Conservation (phyloP, 2,113 vertebrate species). For the Tachuris rubrigastra region DNA sequence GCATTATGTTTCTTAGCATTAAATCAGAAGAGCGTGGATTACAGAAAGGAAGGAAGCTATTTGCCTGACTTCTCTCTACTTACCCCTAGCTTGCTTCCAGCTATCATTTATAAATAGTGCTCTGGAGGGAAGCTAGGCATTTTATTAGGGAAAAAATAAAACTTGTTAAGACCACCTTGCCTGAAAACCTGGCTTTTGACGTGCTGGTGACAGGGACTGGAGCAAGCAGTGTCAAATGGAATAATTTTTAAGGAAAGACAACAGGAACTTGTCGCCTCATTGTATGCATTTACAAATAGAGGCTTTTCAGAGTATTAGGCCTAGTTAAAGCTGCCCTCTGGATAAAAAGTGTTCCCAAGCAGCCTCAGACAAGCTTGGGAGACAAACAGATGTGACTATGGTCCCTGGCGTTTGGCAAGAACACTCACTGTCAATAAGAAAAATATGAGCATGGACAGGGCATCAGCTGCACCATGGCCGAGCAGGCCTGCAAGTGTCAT, state of each 20-base stretch:
- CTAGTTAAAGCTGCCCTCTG: constrained; percentile 80
- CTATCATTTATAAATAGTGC: constrained; percentile 67
- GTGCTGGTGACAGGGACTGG: constrained; percentile 72
- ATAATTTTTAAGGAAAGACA: constrained; percentile 76
- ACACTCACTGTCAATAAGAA: constrained; percentile 85
- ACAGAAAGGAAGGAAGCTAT: constrained; percentile 60
- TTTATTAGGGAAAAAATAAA: constrained; percentile 58
- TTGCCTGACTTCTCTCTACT: constrained; percentile 58
- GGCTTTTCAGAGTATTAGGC: constrained; percentile 75
- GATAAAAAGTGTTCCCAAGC: constrained; percentile 73
- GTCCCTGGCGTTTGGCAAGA: constrained; percentile 89
- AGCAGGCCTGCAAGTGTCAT: constrained; percentile 78
- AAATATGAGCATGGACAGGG: constrained; percentile 84
- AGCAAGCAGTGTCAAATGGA: constrained; percentile 77
- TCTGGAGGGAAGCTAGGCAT: constrained; percentile 57
- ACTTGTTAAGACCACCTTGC: constrained; percentile 72
- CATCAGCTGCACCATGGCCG: constrained; percentile 82
- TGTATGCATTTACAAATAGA: constrained; percentile 70
- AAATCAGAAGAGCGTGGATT: constrained; percentile 42
- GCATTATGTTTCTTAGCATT: constrained; percentile 64
- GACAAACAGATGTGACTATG: constrained; percentile 88
- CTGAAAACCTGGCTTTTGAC: constrained; percentile 79
- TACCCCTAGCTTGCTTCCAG: constrained; percentile 62
- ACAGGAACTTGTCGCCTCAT: constrained; percentile 75
- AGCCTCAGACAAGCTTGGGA: constrained; percentile 75